Base-by-base conservation (phyloP, 1,140 invertebrate species). In the Drosophila lowei region DNA sequence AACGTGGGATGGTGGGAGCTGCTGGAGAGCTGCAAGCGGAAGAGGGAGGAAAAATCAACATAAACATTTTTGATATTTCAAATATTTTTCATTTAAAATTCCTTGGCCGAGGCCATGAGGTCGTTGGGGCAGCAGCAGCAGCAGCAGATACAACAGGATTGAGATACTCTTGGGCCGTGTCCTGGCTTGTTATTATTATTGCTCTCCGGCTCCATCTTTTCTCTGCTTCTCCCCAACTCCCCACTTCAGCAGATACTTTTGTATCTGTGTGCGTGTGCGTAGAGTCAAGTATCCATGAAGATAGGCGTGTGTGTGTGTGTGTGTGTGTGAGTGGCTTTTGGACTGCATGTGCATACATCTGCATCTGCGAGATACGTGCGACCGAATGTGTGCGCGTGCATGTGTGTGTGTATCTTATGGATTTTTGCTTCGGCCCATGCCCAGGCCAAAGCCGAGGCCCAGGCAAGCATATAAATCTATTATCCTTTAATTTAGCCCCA, bases 401-500 rank as follows among this genome's bases (percentile, higher is more conserved):
- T 70, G 47, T 15, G 38, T 52, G 49, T 34, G 58, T 63, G 72
- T 70, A 84, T 76, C 74, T 76, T 68, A 58, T 50, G 83, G 67
- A 79, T 84, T 84, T 76, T 54, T 56, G 76, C 48, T 53, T 2
- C 16, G 46, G 79, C 50, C 47, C 66, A 23, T 1, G 21, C 21
- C 21, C 21, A 23, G 23, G 23, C 23, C 23, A 2, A 23, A 5
- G 23, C 23, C 23, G 3, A 23, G 23, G 23, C 47, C 47, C 66
- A 76, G 62, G 66, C 80, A 72, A 65, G 72, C 77, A 80, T 65
- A 77, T 70, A 88, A 86, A 86, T 81, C 81, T 86, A 86, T 86
- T 86, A 89, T 86, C 83, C 71, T 86, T 86, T 86, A 88, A 86
- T 86, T 86, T 83, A 86, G 78, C 77, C 65, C 48, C 62, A 74